Evolutionary conservation across 2,797 vertebrate genomes (phyloP), one percentile per base, ranked within the genome.

Genomic region (Clamator glandarius): DNA sequence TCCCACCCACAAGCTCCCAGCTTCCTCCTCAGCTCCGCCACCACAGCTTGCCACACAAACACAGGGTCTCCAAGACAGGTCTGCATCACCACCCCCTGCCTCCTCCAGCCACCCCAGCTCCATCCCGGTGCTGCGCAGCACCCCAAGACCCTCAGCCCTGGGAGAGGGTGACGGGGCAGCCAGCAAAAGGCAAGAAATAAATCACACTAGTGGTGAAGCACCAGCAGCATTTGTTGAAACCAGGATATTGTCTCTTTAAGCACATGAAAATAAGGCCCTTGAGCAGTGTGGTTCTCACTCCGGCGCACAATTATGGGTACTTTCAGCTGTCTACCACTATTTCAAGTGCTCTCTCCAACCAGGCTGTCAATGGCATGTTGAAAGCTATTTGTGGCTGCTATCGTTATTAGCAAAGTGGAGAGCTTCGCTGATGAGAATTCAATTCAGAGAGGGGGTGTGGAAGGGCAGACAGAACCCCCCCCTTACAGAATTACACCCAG

Each of bases 311-410:
- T 99, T 98, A 98, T 93, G 98, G 98, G 98, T 97, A 98, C 99
- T 99, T 98, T 97, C 98, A 98, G 98, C 98, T 98, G 98, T 99
- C 98, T 99, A 97, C 98, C 98, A 98, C 98, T 98, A 97, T 98
- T 98, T 99, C 98, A 99, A 99, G 98, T 98, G 98, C 98, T 96
- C 99, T 98, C 99, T 98, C 97, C 97, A 97, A 96, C 98, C 98
- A 95, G 98, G 97, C 98, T 95, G 98, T 99, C 99, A 98, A 98
- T 97, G 98, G 98, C 98, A 98, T 97, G 98, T 97, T 98, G 98
- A 99, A 99, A 99, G 98, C 99, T 98, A 99, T 99, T 99, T 97
- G 97, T 87, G 98, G 98, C 98, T 98, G 98, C 98, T 98, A 97
- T 98, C 98, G 97, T 98, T 98, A 98, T 98, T 98, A 98, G 98